A percentile compares a stretch with the other conserved stretches of the same genome.
These are phyloP conservation scores for Gadus chalcogrammus DNA, from an alignment of 2,113 vertebrate species.

Conservation along the genomic window DNA sequence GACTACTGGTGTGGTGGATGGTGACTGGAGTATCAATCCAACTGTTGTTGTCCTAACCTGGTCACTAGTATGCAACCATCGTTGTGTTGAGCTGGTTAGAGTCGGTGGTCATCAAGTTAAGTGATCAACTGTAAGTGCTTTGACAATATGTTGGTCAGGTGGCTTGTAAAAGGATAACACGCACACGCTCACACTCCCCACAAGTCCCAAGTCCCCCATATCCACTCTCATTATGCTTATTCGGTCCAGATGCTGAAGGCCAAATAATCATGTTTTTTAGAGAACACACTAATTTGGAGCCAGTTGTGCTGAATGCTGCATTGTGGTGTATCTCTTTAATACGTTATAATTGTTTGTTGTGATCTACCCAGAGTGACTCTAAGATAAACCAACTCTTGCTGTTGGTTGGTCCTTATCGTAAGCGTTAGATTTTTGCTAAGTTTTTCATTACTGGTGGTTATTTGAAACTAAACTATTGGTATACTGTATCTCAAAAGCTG, in stretches of 20 bases:
- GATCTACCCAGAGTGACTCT: slow-evolving; percentile 44
- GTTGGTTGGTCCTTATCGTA: slow-evolving; percentile 31
- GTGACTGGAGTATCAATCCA: not conserved
- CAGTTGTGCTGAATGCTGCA: not conserved
- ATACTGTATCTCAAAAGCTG: not conserved
- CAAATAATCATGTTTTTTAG: not conserved
- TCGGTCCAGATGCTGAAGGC: too few species aligned
- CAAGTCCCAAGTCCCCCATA: too few species aligned
- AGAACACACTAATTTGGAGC: not conserved
- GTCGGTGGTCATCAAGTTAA: slow-evolving; percentile 6
- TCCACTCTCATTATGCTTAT: too few species aligned
- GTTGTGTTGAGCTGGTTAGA: slow-evolving; percentile 10
- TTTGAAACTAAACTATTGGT: not conserved
- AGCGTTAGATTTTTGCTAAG: slow-evolving; percentile 7
- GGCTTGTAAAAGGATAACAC: too few species aligned
- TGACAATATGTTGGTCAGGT: slow-evolving; percentile 2
- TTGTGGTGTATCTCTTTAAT: not conserved
- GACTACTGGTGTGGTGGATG: not conserved
- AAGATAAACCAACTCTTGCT: slow-evolving; percentile 30
- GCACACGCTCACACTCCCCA: too few species aligned
- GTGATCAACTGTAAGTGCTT: slow-evolving; percentile 42
- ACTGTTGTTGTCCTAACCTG: not conserved
- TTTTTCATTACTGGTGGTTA: not conserved
- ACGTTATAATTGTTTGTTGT: slow-evolving; percentile 10
- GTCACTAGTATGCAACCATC: not conserved